Base-by-base conservation (phyloP, 2,888 invertebrate species). In the Abrostola triplasia region DNA sequence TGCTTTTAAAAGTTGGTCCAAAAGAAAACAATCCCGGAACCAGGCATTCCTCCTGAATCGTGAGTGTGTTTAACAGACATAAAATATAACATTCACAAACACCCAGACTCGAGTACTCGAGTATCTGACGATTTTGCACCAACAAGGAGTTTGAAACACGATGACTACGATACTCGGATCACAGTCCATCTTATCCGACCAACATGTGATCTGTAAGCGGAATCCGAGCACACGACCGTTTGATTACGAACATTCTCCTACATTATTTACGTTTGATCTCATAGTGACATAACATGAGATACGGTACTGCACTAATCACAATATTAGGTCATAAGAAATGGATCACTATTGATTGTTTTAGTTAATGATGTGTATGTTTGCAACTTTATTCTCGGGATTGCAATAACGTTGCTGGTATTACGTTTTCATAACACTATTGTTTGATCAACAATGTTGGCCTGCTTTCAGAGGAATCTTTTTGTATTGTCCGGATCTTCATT, bases 391-490 rank as follows among this genome's bases (percentile, higher is more conserved):
- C 76, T 62, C n/a, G 49, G 71, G 36, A 76, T 8, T 54, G 59
- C 44, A 49, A 50, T 57, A 44, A 50, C 58, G 40, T 9, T 41
- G 40, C 35, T 7, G 24, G 59, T 36, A 60, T 54, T 62, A 62
- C 57, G 59, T 61, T 73, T 67, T 69, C 64, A 74, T 67, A 78
- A 81, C 76, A 80, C 40, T 54, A 61, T 70, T 79, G 78, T 79
- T 77, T 68, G 51, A 12, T 52, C 55, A 54, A 74, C 72, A 80
- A 70, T 55, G 54, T 13, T n/a, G 36, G 55, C 53, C 37, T 59
- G 55, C 42, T 60, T 12, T 59, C 66, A 59, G 60, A 69, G 61
- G 54, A 64, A 67, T 68, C 64, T 55, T 44, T 61, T 62, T 66
- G 62, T 74, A 8, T 62, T 41, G 54, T 57, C 51, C 7, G 1